Base-by-base conservation (phyloP, 1,140 invertebrate genomes). In the Olivierus martensii region DNA sequence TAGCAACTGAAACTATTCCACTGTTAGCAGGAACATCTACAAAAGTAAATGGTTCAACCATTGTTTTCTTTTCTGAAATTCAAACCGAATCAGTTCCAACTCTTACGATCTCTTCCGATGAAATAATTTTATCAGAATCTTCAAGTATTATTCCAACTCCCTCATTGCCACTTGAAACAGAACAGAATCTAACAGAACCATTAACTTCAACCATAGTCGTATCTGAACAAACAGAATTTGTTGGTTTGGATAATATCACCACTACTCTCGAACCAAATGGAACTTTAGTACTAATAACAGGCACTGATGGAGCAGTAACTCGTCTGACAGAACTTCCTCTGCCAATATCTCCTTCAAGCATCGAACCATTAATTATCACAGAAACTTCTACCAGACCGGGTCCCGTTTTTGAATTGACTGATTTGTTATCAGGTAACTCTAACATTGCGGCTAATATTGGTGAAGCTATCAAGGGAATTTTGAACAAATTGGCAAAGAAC, bases 401-500 rank as follows among this genome's bases (percentile, higher is more conserved):
- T 36, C 44, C 59, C 6, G 59, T 64, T 17, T 61, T 64, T 34
- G 62, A 64, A 41, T 46, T 64, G 3, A 59, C 59, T 19, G 63
- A 64, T 53, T 47, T 64, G 35, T 43, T 64, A 5, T 59, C 56
- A n/a, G 55, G 51, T 15, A 62, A 61, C 18, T 55, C 57, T 19
- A 63, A 62, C 47, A 21, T 61, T 6, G 57, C 58, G 14, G 60
- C 62, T 38, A 62, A 61, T 45, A 41, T 64, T 15, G 62, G 62
- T 15, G 60, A 58, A 47, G 59, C 63, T 6, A 64, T 64, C 14
- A 63, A 63, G 49, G 63, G 61, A 46, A 64, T 64, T 43, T 59
- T 64, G 1, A 58, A 64, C 15, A 49, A 64, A n/a, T 56, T 65
- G 19, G 53, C 57, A 18, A 61, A 57, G 14, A 61, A 60, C 47